Evolutionary conservation across 2,888 invertebrate species (phyloP).

Genomic region (Acanthosoma haemorrhoidale): DNA sequence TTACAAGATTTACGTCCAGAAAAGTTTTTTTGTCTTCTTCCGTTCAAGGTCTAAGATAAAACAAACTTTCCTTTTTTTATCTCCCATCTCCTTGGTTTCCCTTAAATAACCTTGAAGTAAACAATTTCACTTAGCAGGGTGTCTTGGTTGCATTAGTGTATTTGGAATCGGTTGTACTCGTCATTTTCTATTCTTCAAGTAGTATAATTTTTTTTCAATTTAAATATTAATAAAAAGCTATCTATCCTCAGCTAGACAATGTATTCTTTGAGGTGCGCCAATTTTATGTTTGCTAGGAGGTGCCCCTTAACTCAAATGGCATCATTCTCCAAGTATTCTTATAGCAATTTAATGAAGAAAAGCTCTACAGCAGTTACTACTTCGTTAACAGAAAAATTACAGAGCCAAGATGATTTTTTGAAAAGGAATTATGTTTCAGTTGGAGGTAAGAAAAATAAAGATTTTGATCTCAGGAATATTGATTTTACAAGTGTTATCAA

Average conservation of each 20-base stretch:
- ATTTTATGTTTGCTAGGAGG: background rate
- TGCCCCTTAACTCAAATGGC: constrained; percentile 5
- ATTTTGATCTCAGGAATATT: background rate
- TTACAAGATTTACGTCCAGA: too few species aligned
- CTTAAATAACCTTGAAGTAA: background rate
- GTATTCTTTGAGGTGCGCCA: background rate
- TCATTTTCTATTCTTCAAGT: background rate
- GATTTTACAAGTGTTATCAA: background rate
- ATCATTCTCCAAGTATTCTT: constrained; percentile 6
- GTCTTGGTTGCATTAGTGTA: background rate
- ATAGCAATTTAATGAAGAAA: background rate
- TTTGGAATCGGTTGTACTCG: too few species aligned
- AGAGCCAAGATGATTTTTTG: background rate
- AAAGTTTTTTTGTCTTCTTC: background rate
- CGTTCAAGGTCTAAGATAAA: background rate
- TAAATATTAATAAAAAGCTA: background rate
- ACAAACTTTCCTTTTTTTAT: background rate
- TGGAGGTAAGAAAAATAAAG: background rate
- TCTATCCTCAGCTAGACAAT: background rate
- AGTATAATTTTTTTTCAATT: background rate
- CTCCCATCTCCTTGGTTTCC: background rate
- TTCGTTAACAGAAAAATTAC: background rate
- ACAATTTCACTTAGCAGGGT: background rate
- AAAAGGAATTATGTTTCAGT: background rate
- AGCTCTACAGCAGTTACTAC: background rate